Base-by-base conservation (phyloP, 2,888 invertebrate genomes). In the Neoascia interrupta region DNA sequence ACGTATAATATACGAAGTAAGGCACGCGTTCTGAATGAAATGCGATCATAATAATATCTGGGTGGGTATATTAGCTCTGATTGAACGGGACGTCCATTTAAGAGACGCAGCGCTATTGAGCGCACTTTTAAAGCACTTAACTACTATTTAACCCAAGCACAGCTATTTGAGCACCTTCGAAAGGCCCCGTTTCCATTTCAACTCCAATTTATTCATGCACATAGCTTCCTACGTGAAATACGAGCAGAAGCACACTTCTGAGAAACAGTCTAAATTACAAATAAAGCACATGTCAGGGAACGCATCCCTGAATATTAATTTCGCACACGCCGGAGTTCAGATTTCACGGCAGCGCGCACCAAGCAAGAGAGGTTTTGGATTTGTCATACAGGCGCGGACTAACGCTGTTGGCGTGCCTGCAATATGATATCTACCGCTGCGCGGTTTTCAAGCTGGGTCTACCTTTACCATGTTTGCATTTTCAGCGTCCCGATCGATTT, bases 261-360 rank as follows among this genome's bases (percentile, higher is more conserved):
- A 72, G 81, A 82, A 82, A 81, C 85, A 86, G 84, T 84, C 86
- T 86, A 86, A 86, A 86, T 86, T 86, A 86, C 86, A 86, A 84
- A 86, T 86, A 86, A 86, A 86, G 85, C 85, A 86, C 86, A 86
- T 86, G 86, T 86, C 85, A 86, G 81, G 74, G 82, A 81, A 82
- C 84, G 83, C 86, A 85, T 84, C 83, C 82, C 82, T 82, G 85
- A 86, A 86, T 86, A 86, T 84, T 84, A 86, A 86, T 86, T 82
- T 83, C 63, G 49, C 43, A 49, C 49, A 58, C 49, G 45, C 61
- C 39, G 15, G n/a, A 16, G 47, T 31, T 41, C 58, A 5, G 43
- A 19, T 13, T 45, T 58, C 58, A 2, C 26, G 16, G 43, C 21
- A 23, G 28, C 18, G 43, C 28, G 43, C 19, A 26, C 47, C 21